These are phyloP conservation scores for Megalops atlanticus DNA, from an alignment of 2,113 vertebrate species.

Conservation along the genomic window DNA sequence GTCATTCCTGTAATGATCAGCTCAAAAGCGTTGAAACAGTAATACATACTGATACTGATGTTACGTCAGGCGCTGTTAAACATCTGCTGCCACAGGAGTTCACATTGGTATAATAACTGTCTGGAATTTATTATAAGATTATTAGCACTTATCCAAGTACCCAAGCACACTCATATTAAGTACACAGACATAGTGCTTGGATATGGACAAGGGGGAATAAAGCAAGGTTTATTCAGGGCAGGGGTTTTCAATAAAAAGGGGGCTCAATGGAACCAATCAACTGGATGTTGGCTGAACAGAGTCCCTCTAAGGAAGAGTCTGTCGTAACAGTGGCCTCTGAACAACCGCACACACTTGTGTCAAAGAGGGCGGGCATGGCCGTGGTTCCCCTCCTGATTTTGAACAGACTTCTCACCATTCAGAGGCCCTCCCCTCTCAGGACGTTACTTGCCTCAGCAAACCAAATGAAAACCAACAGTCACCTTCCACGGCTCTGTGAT, in stretches of 20 bases:
- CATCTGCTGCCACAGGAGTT: slow-evolving; percentile 38
- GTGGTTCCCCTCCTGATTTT: slow-evolving; percentile 36
- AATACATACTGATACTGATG: slow-evolving; percentile 13
- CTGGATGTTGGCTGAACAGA: slow-evolving; percentile 3
- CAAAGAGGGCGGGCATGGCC: neutral
- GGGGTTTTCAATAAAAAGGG: neutral
- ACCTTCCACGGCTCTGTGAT: slow-evolving; percentile 40
- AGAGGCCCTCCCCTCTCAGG: slow-evolving; percentile 30
- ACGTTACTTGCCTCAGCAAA: slow-evolving; percentile 15
- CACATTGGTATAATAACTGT: slow-evolving; percentile 31
- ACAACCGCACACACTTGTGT: neutral
- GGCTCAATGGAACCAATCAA: neutral
- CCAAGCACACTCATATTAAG: slow-evolving; percentile 17
- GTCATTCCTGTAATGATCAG: slow-evolving; percentile 29
- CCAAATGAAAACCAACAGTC: slow-evolving; percentile 10
- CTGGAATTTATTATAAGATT: slow-evolving; percentile 32
- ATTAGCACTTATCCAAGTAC: slow-evolving; percentile 23
- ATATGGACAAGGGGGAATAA: neutral
- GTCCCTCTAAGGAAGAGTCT: neutral
- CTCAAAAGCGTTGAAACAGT: slow-evolving; percentile 9
- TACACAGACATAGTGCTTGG: neutral
- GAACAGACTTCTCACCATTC: slow-evolving; percentile 44
- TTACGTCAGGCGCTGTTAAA: slow-evolving; percentile 19
- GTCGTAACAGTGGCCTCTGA: neutral
- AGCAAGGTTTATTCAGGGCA: neutral